Base-by-base conservation (phyloP, 2,888 invertebrate genomes). In the Clanis bilineata region DNA sequence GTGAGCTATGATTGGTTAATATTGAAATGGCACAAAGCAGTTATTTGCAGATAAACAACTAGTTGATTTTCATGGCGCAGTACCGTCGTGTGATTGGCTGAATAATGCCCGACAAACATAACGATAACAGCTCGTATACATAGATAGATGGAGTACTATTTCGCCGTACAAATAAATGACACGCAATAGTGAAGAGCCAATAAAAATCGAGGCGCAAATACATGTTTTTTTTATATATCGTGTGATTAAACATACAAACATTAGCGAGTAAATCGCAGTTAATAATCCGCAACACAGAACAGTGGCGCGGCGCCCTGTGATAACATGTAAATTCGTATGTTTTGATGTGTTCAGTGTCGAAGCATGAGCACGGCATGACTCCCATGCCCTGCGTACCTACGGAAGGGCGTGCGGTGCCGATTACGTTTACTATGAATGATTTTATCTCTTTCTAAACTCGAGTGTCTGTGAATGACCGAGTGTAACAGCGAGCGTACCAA, bases 361-460 rank as follows among this genome's bases (percentile, higher is more conserved):
- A 79, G 86, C 89, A 87, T 86, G 89, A 82, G 75, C 80, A 87
- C 89, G 88, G 91, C 92, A 89, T 92, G 92, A 92, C 90, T 91
- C 85, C 90, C 92, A 92, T 92, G 92, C 92, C 89, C 90, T 90
- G 90, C 87, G 88, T 88, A 82, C 83, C 78, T 87, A 88, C 86
- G 88, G 84, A 89, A 90, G 91, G 90, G 89, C 89, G 90, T 89
- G 90, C 90, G 85, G 82, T 75, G 76, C 71, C 76, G 79, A 90
- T 89, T 91, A 91, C 92, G 91, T 90, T 90, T 90, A 90, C 90
- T 91, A 91, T 91, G 91, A 92, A 91, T 92, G 91, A 91, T 90
- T 91, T 91, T 90, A 91, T 92, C 91, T 92, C 91, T 90, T 90
- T 92, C 91, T 91, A 90, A 88, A 90, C 86, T 87, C 75, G 79